Evolutionary conservation across 1,140 invertebrate species (phyloP).

Genomic region (Papilio helenus): DNA sequence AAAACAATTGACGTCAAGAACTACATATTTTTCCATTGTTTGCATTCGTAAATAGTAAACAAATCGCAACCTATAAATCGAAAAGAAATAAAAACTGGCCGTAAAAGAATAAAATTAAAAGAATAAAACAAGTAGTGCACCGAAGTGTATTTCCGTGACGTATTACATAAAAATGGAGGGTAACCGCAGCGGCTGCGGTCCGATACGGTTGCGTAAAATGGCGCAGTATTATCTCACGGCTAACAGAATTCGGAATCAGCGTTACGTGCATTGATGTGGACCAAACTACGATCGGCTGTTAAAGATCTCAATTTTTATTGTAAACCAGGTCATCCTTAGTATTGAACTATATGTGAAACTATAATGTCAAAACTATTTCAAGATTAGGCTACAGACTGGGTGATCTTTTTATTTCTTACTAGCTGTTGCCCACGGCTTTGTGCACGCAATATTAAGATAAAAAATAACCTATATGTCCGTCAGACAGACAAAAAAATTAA

Average conservation of each 20-base stretch:
- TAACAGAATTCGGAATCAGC: slow-evolving; percentile 39
- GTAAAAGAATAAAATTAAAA: background rate
- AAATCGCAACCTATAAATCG: slow-evolving; percentile 28
- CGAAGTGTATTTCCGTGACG: slow-evolving; percentile 49
- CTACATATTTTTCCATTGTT: slow-evolving; percentile 31
- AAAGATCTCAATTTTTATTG: background rate
- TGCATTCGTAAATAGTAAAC: slow-evolving; percentile 21
- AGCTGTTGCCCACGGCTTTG: no score
- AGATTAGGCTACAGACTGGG: no score
- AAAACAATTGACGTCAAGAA: slow-evolving; percentile 15
- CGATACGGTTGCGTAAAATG: slow-evolving; percentile 19
- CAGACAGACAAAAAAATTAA: no score
- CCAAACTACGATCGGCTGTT: background rate
- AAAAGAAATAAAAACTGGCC: background rate
- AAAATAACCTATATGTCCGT: no score
- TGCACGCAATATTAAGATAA: no score
- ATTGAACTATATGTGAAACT: background rate
- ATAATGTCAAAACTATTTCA: no score
- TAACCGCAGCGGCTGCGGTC: slow-evolving; percentile 40
- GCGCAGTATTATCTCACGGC: slow-evolving; percentile 48
- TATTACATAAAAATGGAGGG: slow-evolving; percentile 56
- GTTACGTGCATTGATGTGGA: slow-evolving; percentile 36
- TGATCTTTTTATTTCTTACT: no score
- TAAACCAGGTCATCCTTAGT: background rate
- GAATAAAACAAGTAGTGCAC: slow-evolving; percentile 10